Base-by-base conservation (phyloP, 92 coral and sea anemone genomes). In the Porites cylindrica region DNA sequence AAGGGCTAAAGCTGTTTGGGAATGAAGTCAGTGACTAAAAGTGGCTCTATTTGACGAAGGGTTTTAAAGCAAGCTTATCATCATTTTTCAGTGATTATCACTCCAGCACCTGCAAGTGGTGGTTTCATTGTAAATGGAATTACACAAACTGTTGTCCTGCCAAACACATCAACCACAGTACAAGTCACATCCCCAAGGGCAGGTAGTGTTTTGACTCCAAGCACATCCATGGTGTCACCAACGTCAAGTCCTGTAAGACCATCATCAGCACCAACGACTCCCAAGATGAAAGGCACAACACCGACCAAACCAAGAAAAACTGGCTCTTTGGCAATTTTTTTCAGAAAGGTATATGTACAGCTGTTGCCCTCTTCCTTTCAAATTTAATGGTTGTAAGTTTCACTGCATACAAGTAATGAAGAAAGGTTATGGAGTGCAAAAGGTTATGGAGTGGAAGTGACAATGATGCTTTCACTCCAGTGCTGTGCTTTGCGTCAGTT, bases 311-410 rank as follows among this genome's bases (percentile, higher is more conserved):
- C 99, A 1, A 94, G 82, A 81, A 96, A 89, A 72, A 96, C 98
- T 60, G 99, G 99, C 14, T 96, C 99, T 1, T 88, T 96, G 66
- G 99, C 99, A 20, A 83, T 96, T 66, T 96, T 96, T 77, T 96
- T 95, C 83, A 95, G 99, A 90, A 96, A 95, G 97, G 99, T 96
- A 79, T 29, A 17, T 2, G 8, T 38, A 62, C 6, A 9, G 9
- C 20, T 7, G 43, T 8, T 75, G 64, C 32, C 0, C 47, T 38
- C 0, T 0, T 38, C 47, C 47, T 38, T 38, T 38, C 47, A 38
- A 38, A 38, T 38, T 38, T 38, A 4, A 38, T 38, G 47, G 47
- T 38, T 38, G 47, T 38, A 38, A 38, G 47, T 38, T 38, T 38
- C 4, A 38, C 47, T 38, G 6, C 47, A 38, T 38, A 4, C 47